Base-by-base conservation (phyloP, 2,113 vertebrate genomes). In the Pterocles burchelli region DNA sequence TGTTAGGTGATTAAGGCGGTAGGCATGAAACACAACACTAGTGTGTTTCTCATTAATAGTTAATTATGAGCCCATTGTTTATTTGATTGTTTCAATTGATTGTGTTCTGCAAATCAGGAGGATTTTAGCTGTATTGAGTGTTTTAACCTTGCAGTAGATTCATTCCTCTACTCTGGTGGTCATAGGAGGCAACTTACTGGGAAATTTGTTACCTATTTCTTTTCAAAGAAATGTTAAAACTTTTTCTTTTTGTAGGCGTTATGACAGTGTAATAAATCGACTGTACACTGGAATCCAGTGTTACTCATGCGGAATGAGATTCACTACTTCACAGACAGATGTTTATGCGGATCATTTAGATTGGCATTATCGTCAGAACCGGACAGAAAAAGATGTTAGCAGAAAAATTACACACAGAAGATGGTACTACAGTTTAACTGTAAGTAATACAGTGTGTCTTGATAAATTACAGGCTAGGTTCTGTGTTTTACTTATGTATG, bases 261-360 rank as follows among this genome's bases (percentile, higher is more conserved):
- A 99, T 0, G 99, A 99, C 68, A 98, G 98, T 76, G 98, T 99
- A 93, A 99, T 99, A 96, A 99, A 98, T n/a, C 98, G 98, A 70
- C 97, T 99, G 18, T 99, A 99, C 97, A 99, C 99, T 62, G 99
- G 99, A 82, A 99, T 99, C 97, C 99, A 99, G 98, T 99, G 99
- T 97, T 99, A 99, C 46, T 99, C 99, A 2, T 99, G 99, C 96
- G 99, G 99, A 92, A 99, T 99, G 99, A 98, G 99, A 79, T 99
- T 99, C 97, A 99, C 99, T 9, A 96, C 98, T 15, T 98, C 99
- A 26, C 99, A 99, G 97, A 99, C 99, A 8, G 99, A 99, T 94
- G 98, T 99, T 71, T 99, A 99, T 61, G 99, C 99, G 0, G 99
- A 99, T 97, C 99, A 99, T 92, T 98, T 99, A 97, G 99, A 99